Conservation (phyloP, 2,888 invertebrate species). For the Platycnemis pennipes region DNA sequence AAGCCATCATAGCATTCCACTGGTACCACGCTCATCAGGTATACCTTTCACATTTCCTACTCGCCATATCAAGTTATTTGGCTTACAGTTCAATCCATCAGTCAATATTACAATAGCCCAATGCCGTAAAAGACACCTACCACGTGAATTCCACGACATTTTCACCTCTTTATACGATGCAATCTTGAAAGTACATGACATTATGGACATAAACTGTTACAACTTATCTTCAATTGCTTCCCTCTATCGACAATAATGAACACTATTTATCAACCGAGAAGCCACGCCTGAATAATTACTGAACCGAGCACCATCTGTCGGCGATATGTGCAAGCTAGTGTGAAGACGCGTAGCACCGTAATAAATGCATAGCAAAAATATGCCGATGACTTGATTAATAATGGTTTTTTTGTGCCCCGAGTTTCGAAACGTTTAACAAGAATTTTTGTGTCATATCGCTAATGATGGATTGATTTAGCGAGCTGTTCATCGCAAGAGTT, state of each 20-base stretch:
- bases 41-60: too few species aligned
- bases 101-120: too few species aligned
- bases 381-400: conserved; percentile 61
- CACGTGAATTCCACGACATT: not conserved
- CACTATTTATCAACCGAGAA: conserved; percentile 59
- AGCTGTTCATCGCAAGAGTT: not conserved
- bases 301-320: conserved; percentile 63
- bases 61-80: too few species aligned
- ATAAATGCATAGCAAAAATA: conserved; percentile 63
- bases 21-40: too few species aligned
- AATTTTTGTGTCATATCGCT: not conserved
- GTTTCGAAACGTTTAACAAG: conserved; percentile 35
- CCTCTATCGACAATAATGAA: conserved; percentile 61
- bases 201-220: not conserved
- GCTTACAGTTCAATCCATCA: too few species aligned
- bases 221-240: not conserved
- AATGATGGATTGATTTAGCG: not conserved
- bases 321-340: conserved; percentile 57
- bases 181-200: not conserved
- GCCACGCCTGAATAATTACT: conserved; percentile 66
- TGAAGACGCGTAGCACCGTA: conserved; percentile 64
- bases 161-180: not conserved
- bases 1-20: too few species aligned
- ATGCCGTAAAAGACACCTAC: not conserved
- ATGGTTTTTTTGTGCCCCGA: conserved; percentile 55